Percentiles rank a stretch among this genome's conserved stretches.
Evolutionary conservation across 2,113 vertebrate species (phyloP).

Genomic region (Gallinago paraguaiae): DNA sequence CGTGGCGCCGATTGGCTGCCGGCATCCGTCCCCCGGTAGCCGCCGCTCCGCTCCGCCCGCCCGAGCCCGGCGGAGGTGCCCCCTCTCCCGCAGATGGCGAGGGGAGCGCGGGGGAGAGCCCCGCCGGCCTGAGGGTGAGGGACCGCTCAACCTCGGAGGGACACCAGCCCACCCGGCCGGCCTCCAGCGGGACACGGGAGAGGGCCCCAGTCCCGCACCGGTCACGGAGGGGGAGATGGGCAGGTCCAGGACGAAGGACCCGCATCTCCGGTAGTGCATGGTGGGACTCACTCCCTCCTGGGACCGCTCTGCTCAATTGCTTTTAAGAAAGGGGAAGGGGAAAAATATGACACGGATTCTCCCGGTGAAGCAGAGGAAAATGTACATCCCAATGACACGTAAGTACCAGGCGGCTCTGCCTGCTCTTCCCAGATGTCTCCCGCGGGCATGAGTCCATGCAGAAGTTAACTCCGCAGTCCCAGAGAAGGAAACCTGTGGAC

Average conservation of each 20-base stretch:
- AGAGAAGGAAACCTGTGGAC: neutral
- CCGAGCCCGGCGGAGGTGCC: neutral
- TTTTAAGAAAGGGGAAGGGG: neutral
- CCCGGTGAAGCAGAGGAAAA: slow-evolving; percentile 29
- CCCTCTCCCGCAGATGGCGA: slow-evolving; percentile 2
- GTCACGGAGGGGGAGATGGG: neutral
- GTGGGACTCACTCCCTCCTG: neutral
- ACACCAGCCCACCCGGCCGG: neutral
- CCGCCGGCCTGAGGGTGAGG: neutral
- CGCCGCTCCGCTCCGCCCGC: neutral
- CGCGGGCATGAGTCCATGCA: neutral
- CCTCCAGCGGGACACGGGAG: neutral
- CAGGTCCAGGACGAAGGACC: neutral
- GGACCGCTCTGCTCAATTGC: neutral
- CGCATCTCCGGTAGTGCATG: neutral
- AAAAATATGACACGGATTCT: slow-evolving; percentile 14
- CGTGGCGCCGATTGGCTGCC: slow-evolving; percentile 47
- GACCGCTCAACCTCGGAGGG: neutral
- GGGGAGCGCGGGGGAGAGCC: neutral
- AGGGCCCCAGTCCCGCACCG: neutral
- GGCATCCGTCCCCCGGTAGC: neutral
- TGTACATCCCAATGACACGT: slow-evolving; percentile 18
- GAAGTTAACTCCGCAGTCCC: slow-evolving; percentile 57
- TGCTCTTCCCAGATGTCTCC: neutral
- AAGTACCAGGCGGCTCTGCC: slow-evolving; percentile 41